These are phyloP conservation scores for Sebastolobus alascanus DNA, from an alignment of 2,797 vertebrate species.

Conservation along the genomic window DNA sequence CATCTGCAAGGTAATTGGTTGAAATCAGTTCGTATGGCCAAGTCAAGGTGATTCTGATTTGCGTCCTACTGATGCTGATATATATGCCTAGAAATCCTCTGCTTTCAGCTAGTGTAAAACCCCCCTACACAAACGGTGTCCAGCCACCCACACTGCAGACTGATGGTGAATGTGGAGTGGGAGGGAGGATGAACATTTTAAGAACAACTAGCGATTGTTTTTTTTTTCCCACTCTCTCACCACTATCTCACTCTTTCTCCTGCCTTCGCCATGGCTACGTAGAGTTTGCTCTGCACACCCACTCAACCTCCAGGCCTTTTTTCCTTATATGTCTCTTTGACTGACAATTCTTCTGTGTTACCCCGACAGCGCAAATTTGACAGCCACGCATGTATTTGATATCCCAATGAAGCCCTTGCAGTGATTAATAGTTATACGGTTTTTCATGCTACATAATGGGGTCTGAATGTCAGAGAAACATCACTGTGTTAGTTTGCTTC, in stretches of 20 bases:
- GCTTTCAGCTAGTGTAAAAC: slow-evolving; percentile 53
- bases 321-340: slow-evolving; percentile 24
- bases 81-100: slow-evolving; percentile 35
- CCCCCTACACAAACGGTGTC: slow-evolving; percentile 52
- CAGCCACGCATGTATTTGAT: slow-evolving; percentile 12
- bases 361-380: slow-evolving; percentile 23
- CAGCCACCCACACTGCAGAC: slow-evolving; percentile 66
- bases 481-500: slow-evolving; percentile 30
- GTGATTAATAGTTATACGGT: slow-evolving; percentile 7
- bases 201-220: slow-evolving; percentile 48
- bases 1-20: slow-evolving; percentile 2
- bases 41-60: slow-evolving; percentile 26
- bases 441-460: background rate
- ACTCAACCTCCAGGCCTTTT: slow-evolving; percentile 27
- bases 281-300: slow-evolving; percentile 45
- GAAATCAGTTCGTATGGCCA: slow-evolving; percentile 16
- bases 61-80: slow-evolving; percentile 15
- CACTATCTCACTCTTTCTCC: slow-evolving; percentile 38
- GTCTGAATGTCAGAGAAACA: slow-evolving; percentile 40
- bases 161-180: slow-evolving; percentile 49
- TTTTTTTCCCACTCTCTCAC: slow-evolving; percentile 18
- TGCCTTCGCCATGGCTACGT: slow-evolving; percentile 27
- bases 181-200: slow-evolving; percentile 57
- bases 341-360: slow-evolving; percentile 25
- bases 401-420: background rate